phyloP scores from a whole-genome alignment of 2,888 invertebrate genomes.

The Conus canariensis region DNA sequence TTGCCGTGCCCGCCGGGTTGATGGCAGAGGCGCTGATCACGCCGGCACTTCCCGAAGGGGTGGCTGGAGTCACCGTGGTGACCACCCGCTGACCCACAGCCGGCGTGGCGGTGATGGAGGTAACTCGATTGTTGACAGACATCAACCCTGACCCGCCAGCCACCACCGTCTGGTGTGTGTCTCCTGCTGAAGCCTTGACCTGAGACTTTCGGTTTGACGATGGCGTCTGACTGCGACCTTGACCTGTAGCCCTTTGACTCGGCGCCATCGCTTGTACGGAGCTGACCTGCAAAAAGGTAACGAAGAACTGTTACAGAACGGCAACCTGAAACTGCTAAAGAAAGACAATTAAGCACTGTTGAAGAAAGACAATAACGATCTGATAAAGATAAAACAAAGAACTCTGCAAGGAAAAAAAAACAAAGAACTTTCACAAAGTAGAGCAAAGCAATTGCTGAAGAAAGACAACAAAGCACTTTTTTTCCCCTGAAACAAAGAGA shows the following conservation, averaged over 20 bases:
- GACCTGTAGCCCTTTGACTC: conserved; percentile 3
- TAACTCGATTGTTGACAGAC: too few relatives aligned
- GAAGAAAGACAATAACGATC: too few relatives aligned
- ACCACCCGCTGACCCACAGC: neutral
- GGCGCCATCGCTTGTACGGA: neutral
- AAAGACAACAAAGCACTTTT: too few relatives aligned
- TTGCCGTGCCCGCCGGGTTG: neutral
- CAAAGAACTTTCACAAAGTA: neutral
- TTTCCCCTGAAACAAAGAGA: too few relatives aligned
- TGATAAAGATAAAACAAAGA: too few relatives aligned
- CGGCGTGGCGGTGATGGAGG: neutral
- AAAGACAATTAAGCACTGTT: too few relatives aligned
- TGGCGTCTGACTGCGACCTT: conserved; percentile 29
- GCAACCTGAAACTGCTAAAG: too few relatives aligned
- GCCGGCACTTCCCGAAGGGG: neutral
- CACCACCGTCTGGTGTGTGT: neutral
- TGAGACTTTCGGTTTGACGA: conserved; percentile 33
- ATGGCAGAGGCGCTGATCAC: neutral
- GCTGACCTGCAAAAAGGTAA: neutral
- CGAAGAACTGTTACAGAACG: neutral
- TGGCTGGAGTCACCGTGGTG: neutral
- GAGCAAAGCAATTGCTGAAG: too few relatives aligned
- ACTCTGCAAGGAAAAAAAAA: neutral
- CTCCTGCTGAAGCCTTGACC: neutral
- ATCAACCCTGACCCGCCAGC: neutral